These are phyloP conservation scores for Collichthys lucidus DNA, from an alignment of 2,113 vertebrate genomes.

Conservation along the genomic window DNA sequence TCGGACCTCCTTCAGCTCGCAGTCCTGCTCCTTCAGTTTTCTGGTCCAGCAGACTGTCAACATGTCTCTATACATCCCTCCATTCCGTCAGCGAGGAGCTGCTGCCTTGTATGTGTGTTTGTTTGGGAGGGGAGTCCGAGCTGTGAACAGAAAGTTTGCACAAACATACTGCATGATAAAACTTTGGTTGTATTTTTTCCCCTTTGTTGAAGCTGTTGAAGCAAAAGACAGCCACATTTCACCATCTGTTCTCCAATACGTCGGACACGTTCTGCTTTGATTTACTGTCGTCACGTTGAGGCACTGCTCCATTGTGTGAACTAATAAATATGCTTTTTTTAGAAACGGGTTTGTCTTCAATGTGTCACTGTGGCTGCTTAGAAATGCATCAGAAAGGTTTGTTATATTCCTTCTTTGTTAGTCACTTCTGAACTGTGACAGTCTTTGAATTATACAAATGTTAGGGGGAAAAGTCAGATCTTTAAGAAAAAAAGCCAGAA, in stretches of 20 bases:
- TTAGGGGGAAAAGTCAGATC: no score
- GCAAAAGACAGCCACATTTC: constrained; percentile 36
- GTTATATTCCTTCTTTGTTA: no score
- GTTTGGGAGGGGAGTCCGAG: constrained; percentile 44
- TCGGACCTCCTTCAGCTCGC: constrained; percentile 43
- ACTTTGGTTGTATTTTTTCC: constrained; percentile 56
- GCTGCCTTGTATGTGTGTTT: constrained; percentile 52
- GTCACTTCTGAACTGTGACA: no score
- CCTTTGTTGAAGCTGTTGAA: constrained; percentile 41
- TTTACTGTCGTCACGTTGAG: constrained; percentile 68
- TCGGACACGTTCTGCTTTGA: constrained; percentile 72
- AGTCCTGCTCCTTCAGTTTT: constrained; percentile 34
- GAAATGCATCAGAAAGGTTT: neutral
- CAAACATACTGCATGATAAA: constrained; percentile 74
- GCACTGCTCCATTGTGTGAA: constrained; percentile 73
- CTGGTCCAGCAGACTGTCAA: constrained; percentile 54
- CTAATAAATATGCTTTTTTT: constrained; percentile 78
- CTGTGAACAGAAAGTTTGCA: constrained; percentile 62
- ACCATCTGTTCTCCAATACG: constrained; percentile 44
- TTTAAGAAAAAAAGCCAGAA: no score
- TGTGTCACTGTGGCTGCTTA: neutral
- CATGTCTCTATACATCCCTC: constrained; percentile 45
- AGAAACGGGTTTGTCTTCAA: constrained; percentile 9
- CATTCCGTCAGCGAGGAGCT: constrained; percentile 68
- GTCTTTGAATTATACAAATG: no score